phyloP scores from a whole-genome alignment of 2,113 vertebrate species.

The Nothobranchius furzeri region DNA sequence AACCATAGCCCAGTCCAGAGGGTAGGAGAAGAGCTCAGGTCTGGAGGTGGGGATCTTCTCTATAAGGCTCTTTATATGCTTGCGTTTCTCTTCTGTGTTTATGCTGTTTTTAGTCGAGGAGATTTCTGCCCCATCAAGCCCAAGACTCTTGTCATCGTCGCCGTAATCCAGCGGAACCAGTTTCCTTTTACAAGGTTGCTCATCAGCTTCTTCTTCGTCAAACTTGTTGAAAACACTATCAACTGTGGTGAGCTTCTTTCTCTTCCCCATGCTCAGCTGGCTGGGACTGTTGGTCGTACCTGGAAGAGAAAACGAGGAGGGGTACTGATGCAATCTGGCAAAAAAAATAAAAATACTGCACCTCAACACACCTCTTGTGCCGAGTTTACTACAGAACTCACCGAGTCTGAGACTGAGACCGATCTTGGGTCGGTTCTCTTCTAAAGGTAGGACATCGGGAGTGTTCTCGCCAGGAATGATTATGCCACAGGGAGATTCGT shows the following conservation, averaged over 20 bases:
- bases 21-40: conserved; percentile 97
- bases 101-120: conserved; percentile 83
- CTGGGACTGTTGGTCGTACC: conserved; percentile 93
- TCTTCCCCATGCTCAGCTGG: conserved; percentile 89
- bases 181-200: conserved; percentile 94
- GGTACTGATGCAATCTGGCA: not conserved
- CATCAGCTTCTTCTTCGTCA: conserved; percentile 95
- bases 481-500: conserved; percentile 96
- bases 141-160: conserved; percentile 91
- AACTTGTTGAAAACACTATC: conserved; percentile 99
- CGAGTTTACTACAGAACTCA: conserved; percentile 37
- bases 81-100: conserved; percentile 98
- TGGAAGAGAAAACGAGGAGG: conserved; percentile 36
- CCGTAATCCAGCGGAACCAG: conserved; percentile 97
- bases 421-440: conserved; percentile 95
- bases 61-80: conserved; percentile 98
- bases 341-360: no score
- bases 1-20: conserved; percentile 97
- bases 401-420: conserved; percentile 96
- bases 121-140: conserved; percentile 67
- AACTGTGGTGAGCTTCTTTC: conserved; percentile 91
- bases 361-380: no score
- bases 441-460: conserved; percentile 88
- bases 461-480: conserved; percentile 98
- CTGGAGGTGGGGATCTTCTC: conserved; percentile 98